Evolutionary conservation across 2,797 vertebrate species (phyloP).

Genomic region (Phylloscopus collybita): DNA sequence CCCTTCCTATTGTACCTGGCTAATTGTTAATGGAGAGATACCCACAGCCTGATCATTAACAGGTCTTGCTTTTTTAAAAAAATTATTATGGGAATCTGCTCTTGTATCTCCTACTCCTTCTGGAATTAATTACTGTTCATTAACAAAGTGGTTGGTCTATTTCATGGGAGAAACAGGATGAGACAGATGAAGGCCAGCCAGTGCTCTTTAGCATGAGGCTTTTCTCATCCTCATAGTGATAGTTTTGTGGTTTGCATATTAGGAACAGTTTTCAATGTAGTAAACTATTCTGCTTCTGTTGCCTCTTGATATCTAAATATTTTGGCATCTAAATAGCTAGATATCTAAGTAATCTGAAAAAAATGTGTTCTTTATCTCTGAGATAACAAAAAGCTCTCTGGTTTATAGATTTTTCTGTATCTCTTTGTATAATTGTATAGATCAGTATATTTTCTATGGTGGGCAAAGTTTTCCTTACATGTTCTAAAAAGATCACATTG

Average conservation of each 20-base stretch:
- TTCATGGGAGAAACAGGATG: conserved; percentile 33
- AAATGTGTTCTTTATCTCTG: neutral
- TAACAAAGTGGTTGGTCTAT: conserved; percentile 32
- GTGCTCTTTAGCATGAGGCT: neutral
- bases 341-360: neutral
- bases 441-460: neutral
- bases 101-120: neutral
- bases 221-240: conserved; percentile 45
- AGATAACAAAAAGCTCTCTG: neutral
- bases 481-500: neutral
- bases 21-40: neutral
- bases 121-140: conserved; percentile 37
- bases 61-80: neutral
- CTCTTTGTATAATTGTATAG: neutral
- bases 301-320: neutral
- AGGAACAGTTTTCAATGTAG: neutral
- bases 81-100: neutral
- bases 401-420: neutral
- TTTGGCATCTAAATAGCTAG: neutral
- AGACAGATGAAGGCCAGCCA: conserved; percentile 43
- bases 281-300: conserved; percentile 43
- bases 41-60: neutral
- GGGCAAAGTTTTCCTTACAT: neutral
- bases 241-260: neutral
- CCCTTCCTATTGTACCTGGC: neutral